A percentile compares a stretch with the other conserved stretches of the same genome.
Conservation (phyloP, 2,888 invertebrate species). For the Biston betularia region DNA sequence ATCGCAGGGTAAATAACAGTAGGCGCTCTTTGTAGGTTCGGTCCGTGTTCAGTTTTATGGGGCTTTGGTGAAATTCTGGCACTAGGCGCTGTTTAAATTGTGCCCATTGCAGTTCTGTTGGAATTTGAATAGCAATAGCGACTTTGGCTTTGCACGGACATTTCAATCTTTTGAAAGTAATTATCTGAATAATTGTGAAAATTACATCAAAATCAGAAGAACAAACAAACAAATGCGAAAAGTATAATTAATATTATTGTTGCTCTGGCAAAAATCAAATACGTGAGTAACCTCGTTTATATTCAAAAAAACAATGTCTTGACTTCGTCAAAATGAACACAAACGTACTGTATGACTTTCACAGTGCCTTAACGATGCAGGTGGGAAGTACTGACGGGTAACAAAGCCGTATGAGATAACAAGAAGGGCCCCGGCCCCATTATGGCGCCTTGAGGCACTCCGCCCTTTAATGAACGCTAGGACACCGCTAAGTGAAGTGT, state of each 20-base stretch:
- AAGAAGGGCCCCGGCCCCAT: conserved; percentile 75
- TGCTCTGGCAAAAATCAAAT: no score
- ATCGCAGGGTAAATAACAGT: conserved; percentile 62
- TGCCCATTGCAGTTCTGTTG: background rate
- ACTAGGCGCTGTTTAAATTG: conserved; percentile 4
- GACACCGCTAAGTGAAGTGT: conserved; percentile 63
- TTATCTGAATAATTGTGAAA: no score
- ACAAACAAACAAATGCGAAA: no score
- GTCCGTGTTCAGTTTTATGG: background rate
- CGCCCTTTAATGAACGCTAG: conserved; percentile 63
- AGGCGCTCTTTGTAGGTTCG: conserved; percentile 58
- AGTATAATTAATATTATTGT: no score
- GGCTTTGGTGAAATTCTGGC: background rate
- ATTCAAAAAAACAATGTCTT: background rate
- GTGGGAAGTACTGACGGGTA: conserved; percentile 45
- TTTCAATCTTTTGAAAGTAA: no score
- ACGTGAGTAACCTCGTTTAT: no score
- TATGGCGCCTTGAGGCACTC: conserved; percentile 70
- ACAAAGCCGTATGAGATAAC: conserved; percentile 79
- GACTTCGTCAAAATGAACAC: conserved; percentile 2
- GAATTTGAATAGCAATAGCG: background rate
- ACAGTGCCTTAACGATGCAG: conserved; percentile 41
- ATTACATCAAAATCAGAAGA: no score
- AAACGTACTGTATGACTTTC: background rate
- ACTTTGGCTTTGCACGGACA: no score